Evolutionary conservation across 1,140 invertebrate species (phyloP).

Genomic region (Chironomus tepperi): DNA sequence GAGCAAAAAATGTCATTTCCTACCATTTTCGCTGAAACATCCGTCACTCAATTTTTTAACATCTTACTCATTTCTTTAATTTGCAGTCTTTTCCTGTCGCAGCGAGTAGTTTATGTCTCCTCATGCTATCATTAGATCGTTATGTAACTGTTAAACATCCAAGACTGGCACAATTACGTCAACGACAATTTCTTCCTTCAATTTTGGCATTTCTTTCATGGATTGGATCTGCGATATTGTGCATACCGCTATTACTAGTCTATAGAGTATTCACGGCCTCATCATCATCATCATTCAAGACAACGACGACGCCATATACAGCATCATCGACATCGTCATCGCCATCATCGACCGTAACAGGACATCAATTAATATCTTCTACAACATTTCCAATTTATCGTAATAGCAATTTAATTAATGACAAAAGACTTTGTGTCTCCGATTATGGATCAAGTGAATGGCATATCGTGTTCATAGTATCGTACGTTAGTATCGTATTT

Average conservation of each 20-base stretch:
- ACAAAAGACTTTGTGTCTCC: slow-evolving; percentile 33
- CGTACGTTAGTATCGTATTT: slow-evolving; percentile 39
- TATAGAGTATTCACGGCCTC: slow-evolving; percentile 32
- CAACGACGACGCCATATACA: not conserved
- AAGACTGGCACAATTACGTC: slow-evolving; percentile 40
- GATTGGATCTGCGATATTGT: slow-evolving; percentile 41
- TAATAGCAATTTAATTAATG: slow-evolving; percentile 28
- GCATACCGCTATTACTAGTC: slow-evolving; percentile 41
- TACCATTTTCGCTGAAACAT: too few relatives aligned
- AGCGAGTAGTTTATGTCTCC: slow-evolving; percentile 63
- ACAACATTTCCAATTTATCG: slow-evolving; percentile 26
- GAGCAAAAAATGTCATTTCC: too few relatives aligned
- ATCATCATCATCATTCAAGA: not conserved
- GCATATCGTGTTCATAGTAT: slow-evolving; percentile 36
- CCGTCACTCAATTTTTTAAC: not conserved
- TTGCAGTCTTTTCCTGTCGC: slow-evolving; percentile 58
- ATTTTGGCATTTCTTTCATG: slow-evolving; percentile 42
- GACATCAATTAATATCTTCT: slow-evolving; percentile 27
- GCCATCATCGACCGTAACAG: slow-evolving; percentile 26
- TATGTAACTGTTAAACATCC: slow-evolving; percentile 61
- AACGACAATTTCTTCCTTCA: slow-evolving; percentile 41
- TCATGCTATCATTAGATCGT: slow-evolving; percentile 62
- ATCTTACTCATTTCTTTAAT: slow-evolving; percentile 14
- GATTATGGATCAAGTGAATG: slow-evolving; percentile 32
- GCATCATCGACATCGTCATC: not conserved